Conservation (phyloP, 1,140 invertebrate genomes). For the Heliconius eleuchia region DNA sequence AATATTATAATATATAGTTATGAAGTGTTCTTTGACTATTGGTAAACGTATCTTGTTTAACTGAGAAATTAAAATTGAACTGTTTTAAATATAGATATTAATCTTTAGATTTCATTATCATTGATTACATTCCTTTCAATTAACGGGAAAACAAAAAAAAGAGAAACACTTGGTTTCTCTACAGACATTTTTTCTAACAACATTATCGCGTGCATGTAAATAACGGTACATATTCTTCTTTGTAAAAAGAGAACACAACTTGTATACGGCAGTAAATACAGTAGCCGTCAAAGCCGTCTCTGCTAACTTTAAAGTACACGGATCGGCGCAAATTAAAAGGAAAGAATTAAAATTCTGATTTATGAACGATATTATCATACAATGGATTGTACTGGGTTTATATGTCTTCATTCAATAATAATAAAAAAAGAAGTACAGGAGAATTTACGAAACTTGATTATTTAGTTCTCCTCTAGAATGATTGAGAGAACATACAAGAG, state of each 20-base stretch:
- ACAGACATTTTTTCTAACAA: not conserved
- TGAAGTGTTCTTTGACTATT: no score
- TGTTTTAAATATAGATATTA: no score
- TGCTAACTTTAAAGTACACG: slow-evolving; percentile 48
- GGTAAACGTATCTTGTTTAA: no score
- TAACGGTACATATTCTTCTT: not conserved
- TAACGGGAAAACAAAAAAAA: no score
- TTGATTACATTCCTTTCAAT: no score
- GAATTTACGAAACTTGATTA: slow-evolving; percentile 1
- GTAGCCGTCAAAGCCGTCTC: slow-evolving; percentile 46
- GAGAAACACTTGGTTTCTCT: no score
- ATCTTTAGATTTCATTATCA: no score
- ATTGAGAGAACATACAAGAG: not conserved
- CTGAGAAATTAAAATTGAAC: no score
- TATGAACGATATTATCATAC: slow-evolving; percentile 38
- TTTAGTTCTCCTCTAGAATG: not conserved
- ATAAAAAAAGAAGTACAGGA: not conserved
- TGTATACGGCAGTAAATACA: slow-evolving; percentile 46
- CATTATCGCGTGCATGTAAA: not conserved
- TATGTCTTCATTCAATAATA: slow-evolving; percentile 5
- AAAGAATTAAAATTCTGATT: slow-evolving; percentile 64
- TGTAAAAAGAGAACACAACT: not conserved
- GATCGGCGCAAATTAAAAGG: slow-evolving; percentile 58
- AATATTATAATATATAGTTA: no score
- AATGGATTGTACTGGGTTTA: slow-evolving; percentile 4